Evolutionary conservation across 2,113 vertebrate species (phyloP).

Genomic region (Entelurus aequoreus): DNA sequence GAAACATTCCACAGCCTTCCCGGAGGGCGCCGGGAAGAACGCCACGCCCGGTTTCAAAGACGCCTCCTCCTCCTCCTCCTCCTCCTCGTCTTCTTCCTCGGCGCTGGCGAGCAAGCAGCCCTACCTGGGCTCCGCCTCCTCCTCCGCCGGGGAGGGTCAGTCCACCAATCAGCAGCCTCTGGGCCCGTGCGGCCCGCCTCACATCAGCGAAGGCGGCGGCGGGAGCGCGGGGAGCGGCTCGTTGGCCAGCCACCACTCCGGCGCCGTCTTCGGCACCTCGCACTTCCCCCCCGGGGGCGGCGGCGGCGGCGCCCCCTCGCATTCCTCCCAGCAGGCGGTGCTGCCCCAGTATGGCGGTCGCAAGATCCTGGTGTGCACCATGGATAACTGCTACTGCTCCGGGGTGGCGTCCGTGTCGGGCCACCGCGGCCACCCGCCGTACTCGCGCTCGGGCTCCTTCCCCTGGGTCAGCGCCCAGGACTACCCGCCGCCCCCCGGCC

Average conservation of each 20-base stretch:
- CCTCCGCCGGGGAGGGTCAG: conserved; percentile 87
- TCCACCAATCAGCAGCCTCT: conserved; percentile 86
- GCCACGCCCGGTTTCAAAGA: conserved; percentile 79
- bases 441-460: conserved; percentile 92
- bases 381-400: conserved; percentile 99
- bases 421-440: conserved; percentile 91
- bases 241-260: conserved; percentile 88
- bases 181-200: conserved; percentile 89
- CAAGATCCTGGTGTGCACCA: conserved; percentile 98
- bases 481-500: conserved; percentile 90
- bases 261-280: conserved; percentile 90
- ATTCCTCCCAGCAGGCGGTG: conserved; percentile 90
- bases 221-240: conserved; percentile 60
- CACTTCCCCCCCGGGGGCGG: conserved; percentile 90
- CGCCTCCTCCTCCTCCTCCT: conserved; percentile 79
- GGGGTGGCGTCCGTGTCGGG: conserved; percentile 89
- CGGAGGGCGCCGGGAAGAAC: conserved; percentile 81
- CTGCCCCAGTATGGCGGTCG: conserved; percentile 94
- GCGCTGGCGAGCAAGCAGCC: conserved; percentile 82
- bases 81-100: conserved; percentile 81
- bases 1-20: conserved; percentile 95
- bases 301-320: conserved; percentile 57
- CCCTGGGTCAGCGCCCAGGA: conserved; percentile 98
- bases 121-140: conserved; percentile 84
- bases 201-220: conserved; percentile 75